phyloP scores from a whole-genome alignment of 2,113 vertebrate genomes.

The Phrynocephalus versicolor region DNA sequence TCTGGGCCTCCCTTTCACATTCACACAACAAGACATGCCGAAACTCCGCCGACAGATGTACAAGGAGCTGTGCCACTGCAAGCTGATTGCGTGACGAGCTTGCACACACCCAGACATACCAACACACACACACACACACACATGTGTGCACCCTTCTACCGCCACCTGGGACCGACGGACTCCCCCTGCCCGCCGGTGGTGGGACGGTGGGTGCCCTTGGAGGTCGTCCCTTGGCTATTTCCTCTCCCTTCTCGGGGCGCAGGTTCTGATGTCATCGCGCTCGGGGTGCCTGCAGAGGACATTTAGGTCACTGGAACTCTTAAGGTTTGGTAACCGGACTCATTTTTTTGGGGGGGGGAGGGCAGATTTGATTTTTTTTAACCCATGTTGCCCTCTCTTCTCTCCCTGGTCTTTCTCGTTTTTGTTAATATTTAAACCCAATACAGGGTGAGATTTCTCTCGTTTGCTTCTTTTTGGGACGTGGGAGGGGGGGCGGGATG shows the following conservation, averaged over 20 bases:
- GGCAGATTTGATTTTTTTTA: neutral
- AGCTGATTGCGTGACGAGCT: constrained; percentile 85
- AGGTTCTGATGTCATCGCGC: neutral
- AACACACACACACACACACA: neutral
- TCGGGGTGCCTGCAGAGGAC: neutral
- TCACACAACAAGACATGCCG: constrained; percentile 93
- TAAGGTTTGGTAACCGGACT: constrained; percentile 1
- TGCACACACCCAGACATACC: neutral
- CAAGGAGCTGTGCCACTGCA: constrained; percentile 95
- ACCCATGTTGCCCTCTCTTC: neutral
- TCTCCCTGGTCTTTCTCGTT: constrained; percentile 8
- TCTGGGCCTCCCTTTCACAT: constrained; percentile 85
- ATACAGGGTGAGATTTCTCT: neutral
- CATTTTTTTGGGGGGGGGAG: constrained; percentile 11
- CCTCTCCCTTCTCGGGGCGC: too few relatives aligned
- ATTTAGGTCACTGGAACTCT: constrained; percentile 11
- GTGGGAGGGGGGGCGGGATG: too few relatives aligned
- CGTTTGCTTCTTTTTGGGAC: constrained; percentile 43
- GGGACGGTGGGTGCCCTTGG: too few relatives aligned
- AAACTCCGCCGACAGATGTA: constrained; percentile 91
- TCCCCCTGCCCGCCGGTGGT: neutral
- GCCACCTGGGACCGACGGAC: neutral
- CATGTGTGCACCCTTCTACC: too few relatives aligned
- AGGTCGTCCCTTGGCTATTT: neutral
- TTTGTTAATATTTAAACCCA: constrained; percentile 48